phyloP scores from a whole-genome alignment of 1,140 invertebrate genomes.

The Gyrodactylus bullatarudis region DNA sequence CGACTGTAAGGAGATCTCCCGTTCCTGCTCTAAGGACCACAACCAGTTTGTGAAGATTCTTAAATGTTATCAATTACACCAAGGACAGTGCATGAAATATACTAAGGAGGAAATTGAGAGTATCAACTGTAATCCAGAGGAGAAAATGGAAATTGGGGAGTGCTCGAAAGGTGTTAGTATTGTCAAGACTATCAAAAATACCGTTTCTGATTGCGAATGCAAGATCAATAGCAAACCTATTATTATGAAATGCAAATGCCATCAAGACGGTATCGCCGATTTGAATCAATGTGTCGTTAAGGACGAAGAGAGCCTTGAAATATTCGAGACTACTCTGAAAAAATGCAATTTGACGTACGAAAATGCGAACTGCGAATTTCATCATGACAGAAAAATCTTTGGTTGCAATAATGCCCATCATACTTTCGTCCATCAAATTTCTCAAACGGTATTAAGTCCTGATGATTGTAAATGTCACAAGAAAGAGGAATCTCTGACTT shows the following conservation, averaged over 20 bases:
- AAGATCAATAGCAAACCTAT: neutral
- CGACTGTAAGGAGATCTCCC: neutral
- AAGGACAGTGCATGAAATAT: neutral
- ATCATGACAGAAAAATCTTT: neutral
- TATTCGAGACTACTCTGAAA: neutral
- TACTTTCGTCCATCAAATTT: neutral
- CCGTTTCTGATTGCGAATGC: neutral
- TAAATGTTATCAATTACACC: neutral
- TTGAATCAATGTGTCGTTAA: neutral
- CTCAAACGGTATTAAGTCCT: neutral
- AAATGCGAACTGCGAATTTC: neutral
- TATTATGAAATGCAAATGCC: neutral
- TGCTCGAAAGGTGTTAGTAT: neutral
- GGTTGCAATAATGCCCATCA: neutral
- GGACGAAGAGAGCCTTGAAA: neutral
- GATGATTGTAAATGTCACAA: neutral
- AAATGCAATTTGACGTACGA: neutral
- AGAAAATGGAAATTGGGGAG: neutral
- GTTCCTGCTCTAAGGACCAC: neutral
- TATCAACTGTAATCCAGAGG: neutral
- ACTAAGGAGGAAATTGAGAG: neutral
- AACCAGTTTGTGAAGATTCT: neutral
- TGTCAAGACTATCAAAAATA: neutral
- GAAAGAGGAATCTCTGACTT: neutral
- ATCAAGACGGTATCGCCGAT: neutral